Evolutionary conservation across 2,113 vertebrate species (phyloP).

Genomic region (Dasyprocta punctata): DNA sequence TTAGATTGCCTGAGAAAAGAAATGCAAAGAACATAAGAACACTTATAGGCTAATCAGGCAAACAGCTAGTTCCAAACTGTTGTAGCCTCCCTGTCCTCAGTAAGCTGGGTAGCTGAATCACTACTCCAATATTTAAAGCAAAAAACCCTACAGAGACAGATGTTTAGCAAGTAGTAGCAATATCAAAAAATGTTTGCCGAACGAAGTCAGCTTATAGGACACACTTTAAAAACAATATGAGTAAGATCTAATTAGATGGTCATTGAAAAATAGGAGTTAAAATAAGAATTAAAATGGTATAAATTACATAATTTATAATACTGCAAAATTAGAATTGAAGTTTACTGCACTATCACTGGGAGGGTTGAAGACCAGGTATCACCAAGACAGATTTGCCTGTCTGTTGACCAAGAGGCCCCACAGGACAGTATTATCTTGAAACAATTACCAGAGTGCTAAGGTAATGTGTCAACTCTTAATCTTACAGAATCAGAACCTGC

Average conservation of each 20-base stretch:
- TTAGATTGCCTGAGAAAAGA: background rate
- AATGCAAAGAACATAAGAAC: background rate
- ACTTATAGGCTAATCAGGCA: background rate
- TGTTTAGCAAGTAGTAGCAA: background rate
- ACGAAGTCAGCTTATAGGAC: background rate
- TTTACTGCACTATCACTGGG: background rate
- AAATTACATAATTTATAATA: slow-evolving; percentile 10
- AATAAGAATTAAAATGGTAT: slow-evolving; percentile 32
- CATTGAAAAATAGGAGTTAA: background rate
- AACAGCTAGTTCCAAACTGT: background rate
- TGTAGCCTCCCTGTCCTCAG: background rate
- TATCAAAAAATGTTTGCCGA: background rate
- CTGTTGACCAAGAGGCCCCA: background rate
- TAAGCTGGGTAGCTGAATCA: background rate
- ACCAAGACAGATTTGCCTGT: background rate
- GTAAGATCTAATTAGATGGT: background rate
- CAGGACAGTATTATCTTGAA: background rate
- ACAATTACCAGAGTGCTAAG: background rate
- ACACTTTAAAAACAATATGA: background rate
- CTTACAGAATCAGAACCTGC: background rate
- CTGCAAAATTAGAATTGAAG: no score
- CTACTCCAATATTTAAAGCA: background rate
- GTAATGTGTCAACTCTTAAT: background rate
- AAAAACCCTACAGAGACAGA: background rate
- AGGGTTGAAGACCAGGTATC: background rate